Percentiles rank a stretch among this genome's conserved stretches.
Evolutionary conservation across 2,888 invertebrate genomes (phyloP).

Genomic region (Pogonocherus hispidulus): DNA sequence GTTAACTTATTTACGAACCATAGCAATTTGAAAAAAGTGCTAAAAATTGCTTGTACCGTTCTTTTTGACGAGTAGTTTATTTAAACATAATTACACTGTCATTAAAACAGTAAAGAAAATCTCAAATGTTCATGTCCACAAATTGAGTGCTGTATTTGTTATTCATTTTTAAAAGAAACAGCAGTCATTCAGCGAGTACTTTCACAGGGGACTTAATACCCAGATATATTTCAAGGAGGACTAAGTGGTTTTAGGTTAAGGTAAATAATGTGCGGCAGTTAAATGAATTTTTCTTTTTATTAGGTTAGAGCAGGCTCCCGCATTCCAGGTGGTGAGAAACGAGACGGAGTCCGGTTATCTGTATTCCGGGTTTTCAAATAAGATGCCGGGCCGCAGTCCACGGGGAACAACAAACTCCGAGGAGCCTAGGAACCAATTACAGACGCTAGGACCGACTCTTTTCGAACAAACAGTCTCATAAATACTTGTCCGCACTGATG

Average conservation of each 20-base stretch:
- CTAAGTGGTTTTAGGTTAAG: conserved; percentile 20
- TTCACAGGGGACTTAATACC: conserved; percentile 1
- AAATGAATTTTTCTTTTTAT: conserved; percentile 42
- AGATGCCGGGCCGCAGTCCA: conserved; percentile 55
- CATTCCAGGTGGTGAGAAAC: conserved; percentile 44
- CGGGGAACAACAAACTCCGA: conserved; percentile 60
- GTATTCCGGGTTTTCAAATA: conserved; percentile 53
- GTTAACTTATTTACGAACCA: no score
- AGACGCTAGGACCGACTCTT: conserved; percentile 55
- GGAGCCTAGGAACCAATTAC: conserved; percentile 62
- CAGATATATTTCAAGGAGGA: conserved; percentile 21
- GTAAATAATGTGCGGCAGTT: conserved; percentile 26
- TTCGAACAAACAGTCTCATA: conserved; percentile 62
- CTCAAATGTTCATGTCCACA: neutral
- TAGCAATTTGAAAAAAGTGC: no score
- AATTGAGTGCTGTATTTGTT: neutral
- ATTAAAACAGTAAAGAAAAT: no score
- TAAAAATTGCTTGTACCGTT: no score
- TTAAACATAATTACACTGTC: no score
- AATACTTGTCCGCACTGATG: conserved; percentile 59
- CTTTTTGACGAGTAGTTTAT: no score
- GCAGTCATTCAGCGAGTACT: neutral
- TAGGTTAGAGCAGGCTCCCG: conserved; percentile 36
- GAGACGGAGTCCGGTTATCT: conserved; percentile 56
- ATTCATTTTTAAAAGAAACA: neutral